A percentile compares a stretch with the other conserved stretches of the same genome.
These are phyloP conservation scores for Tachina lurida DNA, from an alignment of 2,888 invertebrate species.

Conservation along the genomic window DNA sequence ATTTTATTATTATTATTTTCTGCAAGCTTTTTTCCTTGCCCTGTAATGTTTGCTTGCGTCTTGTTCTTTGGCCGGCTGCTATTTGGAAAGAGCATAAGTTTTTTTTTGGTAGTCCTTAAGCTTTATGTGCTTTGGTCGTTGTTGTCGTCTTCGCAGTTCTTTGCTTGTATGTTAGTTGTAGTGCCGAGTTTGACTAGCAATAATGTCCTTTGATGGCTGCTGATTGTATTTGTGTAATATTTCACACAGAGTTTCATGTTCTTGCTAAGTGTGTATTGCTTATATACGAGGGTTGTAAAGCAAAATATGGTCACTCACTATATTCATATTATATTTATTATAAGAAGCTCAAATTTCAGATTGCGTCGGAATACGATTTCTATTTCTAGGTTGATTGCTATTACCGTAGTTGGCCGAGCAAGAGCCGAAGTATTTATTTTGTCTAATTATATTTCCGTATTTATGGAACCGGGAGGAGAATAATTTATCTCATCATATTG, in stretches of 20 bases:
- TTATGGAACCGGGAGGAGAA: too few species aligned
- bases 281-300: conserved; percentile 6
- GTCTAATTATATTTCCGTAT: too few species aligned
- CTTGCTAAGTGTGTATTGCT: conserved; percentile 16
- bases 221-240: conserved; percentile 73
- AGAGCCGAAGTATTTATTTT: too few species aligned
- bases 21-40: background rate
- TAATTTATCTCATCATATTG: too few species aligned
- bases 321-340: too few species aligned
- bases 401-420: too few species aligned
- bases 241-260: conserved; percentile 65
- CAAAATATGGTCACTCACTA: background rate
- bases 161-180: conserved; percentile 32
- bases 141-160: conserved; percentile 32
- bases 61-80: conserved; percentile 39
- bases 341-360: too few species aligned
- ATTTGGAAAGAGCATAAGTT: conserved; percentile 65
- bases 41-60: conserved; percentile 27
- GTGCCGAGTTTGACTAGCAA: conserved; percentile 69
- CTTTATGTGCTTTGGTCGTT: conserved; percentile 35
- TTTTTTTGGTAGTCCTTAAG: conserved; percentile 58
- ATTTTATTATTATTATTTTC: conserved; percentile 66
- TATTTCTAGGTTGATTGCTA: too few species aligned
- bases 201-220: conserved; percentile 74
- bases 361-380: too few species aligned